Percentiles rank a stretch among this genome's conserved stretches.
phyloP scores from a whole-genome alignment of 2,797 vertebrate genomes.

The Muscicapa striata region DNA sequence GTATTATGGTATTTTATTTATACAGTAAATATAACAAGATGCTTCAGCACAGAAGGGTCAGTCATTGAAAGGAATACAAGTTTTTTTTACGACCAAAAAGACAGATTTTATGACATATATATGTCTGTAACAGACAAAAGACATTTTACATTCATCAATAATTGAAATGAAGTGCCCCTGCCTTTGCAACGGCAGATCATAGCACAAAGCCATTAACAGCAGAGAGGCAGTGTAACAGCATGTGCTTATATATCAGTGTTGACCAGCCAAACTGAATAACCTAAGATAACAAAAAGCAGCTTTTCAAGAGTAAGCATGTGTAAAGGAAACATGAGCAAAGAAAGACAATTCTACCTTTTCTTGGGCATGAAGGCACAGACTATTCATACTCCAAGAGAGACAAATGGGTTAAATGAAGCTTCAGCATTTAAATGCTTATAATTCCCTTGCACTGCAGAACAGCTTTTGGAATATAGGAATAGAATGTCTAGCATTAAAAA shows the following conservation, averaged over 20 bases:
- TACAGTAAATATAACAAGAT: neutral
- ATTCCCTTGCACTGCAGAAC: conserved; percentile 39
- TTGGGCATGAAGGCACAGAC: neutral
- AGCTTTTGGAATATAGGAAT: conserved; percentile 19
- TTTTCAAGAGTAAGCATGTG: neutral
- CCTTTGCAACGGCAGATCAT: neutral
- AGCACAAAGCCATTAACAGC: conserved; percentile 20
- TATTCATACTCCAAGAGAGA: neutral
- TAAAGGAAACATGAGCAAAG: neutral
- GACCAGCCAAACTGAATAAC: neutral
- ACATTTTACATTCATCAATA: conserved; percentile 15
- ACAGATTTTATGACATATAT: neutral
- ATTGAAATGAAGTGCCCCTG: neutral
- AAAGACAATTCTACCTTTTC: neutral
- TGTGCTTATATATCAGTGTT: neutral
- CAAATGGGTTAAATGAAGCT: conserved; percentile 62
- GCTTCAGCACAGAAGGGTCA: neutral
- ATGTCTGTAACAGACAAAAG: neutral
- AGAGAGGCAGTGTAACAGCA: neutral
- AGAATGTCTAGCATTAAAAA: conserved; percentile 31
- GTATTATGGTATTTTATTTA: neutral
- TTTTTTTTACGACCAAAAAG: neutral
- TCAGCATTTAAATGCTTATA: conserved; percentile 4
- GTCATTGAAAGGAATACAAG: neutral
- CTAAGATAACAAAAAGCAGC: conserved; percentile 11